These are phyloP conservation scores for Megaceryle torquata DNA, from an alignment of 2,113 vertebrate species.

Conservation along the genomic window DNA sequence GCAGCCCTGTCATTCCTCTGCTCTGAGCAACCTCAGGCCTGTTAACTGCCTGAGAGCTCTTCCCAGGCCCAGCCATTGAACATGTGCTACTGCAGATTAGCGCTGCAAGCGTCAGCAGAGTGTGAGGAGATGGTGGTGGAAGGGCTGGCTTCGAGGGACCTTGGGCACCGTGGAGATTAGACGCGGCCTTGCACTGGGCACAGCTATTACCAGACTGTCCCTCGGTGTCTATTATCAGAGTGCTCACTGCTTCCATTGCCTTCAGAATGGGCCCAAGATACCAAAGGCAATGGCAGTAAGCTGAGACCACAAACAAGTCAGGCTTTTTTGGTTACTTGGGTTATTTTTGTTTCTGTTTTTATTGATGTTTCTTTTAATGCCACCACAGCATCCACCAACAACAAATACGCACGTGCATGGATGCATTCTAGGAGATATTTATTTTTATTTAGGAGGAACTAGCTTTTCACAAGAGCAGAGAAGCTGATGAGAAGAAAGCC, in stretches of 20 bases:
- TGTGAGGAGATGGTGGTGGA: neutral
- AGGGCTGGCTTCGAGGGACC: neutral
- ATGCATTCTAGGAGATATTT: neutral
- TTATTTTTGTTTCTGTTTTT: neutral
- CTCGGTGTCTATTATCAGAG: neutral
- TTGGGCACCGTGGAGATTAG: neutral
- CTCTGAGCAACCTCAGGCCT: neutral
- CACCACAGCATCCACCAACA: neutral
- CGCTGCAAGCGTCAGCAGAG: neutral
- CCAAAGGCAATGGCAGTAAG: neutral
- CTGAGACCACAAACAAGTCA: neutral
- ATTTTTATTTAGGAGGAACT: neutral
- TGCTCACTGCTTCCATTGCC: neutral
- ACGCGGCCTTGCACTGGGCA: neutral
- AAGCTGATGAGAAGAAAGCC: neutral
- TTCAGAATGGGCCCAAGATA: neutral
- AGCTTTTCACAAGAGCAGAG: neutral
- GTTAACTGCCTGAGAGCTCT: neutral
- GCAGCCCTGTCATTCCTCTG: neutral
- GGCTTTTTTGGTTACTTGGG: neutral
- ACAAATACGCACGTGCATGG: fast-evolving
- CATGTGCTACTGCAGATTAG: slow-evolving; percentile 50
- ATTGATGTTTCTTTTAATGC: neutral
- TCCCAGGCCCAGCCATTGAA: neutral
- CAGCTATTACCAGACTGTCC: neutral